Conservation (phyloP, 2,113 vertebrate species). For the Lycaon pictus region DNA sequence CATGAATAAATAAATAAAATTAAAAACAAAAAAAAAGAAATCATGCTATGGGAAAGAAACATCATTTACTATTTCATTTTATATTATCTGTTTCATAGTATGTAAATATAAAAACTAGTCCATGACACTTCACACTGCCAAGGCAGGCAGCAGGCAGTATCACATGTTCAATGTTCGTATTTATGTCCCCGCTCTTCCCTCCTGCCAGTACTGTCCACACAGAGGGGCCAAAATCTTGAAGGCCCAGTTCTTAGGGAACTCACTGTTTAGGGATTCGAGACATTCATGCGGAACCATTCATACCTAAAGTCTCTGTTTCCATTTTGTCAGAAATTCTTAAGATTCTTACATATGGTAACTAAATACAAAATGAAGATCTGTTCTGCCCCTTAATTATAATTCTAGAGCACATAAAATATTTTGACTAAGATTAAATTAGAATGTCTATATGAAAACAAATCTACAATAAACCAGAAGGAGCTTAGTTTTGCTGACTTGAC, state of each 20-base stretch:
- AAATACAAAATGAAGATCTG: constrained; percentile 44
- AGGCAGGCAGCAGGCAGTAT: not conserved
- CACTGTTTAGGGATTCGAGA: constrained; percentile 33
- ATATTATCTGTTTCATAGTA: constrained; percentile 14
- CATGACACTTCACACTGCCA: not conserved
- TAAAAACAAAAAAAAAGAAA: constrained; percentile 26
- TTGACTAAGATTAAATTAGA: constrained; percentile 62
- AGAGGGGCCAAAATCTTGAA: not conserved
- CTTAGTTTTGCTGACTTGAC: constrained; percentile 76
- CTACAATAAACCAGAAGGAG: constrained; percentile 23
- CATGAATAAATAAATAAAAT: too few relatives aligned
- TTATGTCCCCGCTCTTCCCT: too few relatives aligned
- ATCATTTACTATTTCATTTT: constrained; percentile 25
- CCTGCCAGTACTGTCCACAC: too few relatives aligned
- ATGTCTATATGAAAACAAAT: constrained; percentile 53
- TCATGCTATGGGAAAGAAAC: constrained; percentile 48
- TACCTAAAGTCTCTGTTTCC: constrained; percentile 31
- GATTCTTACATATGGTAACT: constrained; percentile 17
- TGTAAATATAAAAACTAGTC: constrained; percentile 48
- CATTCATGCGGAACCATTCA: not conserved
- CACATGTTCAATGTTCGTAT: too few relatives aligned
- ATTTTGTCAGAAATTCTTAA: constrained; percentile 64
- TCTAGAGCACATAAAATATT: constrained; percentile 62
- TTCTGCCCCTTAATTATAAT: constrained; percentile 25
- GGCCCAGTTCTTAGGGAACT: not conserved